Evolutionary conservation across 2,888 invertebrate genomes (phyloP).

Genomic region (Lissocephala sabroskyi): DNA sequence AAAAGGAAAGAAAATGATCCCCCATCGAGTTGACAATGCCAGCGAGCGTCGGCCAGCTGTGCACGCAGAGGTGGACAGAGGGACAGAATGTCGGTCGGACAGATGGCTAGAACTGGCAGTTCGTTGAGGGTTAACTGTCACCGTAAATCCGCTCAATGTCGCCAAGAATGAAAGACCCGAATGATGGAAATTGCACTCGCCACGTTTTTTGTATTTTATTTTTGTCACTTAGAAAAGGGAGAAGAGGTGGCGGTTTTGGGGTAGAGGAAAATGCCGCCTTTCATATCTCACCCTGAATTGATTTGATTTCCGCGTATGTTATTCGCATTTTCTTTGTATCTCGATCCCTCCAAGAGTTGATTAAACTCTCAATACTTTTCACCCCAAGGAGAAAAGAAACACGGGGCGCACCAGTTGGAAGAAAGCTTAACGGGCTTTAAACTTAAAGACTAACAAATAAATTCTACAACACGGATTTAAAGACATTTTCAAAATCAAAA

Average conservation of each 20-base stretch:
- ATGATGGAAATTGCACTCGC: conserved; percentile 38
- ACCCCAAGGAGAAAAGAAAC: not conserved
- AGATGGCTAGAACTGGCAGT: conserved; percentile 1
- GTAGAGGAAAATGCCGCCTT: too few relatives aligned
- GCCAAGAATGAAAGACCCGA: too few relatives aligned
- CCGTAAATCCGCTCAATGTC: conserved; percentile 24
- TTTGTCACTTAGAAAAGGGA: conserved; percentile 49
- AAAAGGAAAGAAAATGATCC: conserved; percentile 13
- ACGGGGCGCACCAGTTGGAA: too few relatives aligned
- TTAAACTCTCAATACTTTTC: too few relatives aligned
- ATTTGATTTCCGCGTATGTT: conserved; percentile 39
- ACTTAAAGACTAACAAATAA: too few relatives aligned
- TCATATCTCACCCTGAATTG: not conserved
- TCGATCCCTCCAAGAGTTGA: too few relatives aligned
- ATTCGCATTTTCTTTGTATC: conserved; percentile 32
- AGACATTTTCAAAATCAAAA: too few relatives aligned
- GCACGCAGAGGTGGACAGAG: conserved; percentile 10
- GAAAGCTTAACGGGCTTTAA: not conserved
- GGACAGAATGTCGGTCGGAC: not conserved
- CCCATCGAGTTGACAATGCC: conserved; percentile 28
- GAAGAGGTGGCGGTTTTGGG: too few relatives aligned
- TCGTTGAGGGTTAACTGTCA: too few relatives aligned
- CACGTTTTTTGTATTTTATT: conserved; percentile 15
- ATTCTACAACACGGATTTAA: too few relatives aligned
- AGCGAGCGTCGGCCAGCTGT: too few relatives aligned